Evolutionary conservation across 2,888 invertebrate genomes (phyloP).

Genomic region (Alitta virens): DNA sequence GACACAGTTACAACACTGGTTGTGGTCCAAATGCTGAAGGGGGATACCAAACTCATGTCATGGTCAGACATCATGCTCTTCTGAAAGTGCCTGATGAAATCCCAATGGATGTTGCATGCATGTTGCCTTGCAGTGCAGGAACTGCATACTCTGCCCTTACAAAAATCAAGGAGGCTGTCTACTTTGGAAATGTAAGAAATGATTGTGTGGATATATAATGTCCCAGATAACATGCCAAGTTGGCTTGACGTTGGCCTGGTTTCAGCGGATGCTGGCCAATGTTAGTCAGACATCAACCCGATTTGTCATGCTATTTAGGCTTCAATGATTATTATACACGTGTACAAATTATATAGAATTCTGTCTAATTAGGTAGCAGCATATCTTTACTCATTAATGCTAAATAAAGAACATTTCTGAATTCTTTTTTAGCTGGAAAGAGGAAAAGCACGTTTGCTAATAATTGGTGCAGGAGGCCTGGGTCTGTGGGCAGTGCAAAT

Average conservation of each 20-base stretch:
- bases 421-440: background rate
- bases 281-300: too few species aligned
- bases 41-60: background rate
- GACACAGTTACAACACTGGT: background rate
- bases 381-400: too few species aligned
- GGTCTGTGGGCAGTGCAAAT: conserved; percentile 20
- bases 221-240: too few species aligned
- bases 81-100: conserved; percentile 16
- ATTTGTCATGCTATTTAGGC: too few species aligned
- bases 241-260: too few species aligned
- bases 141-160: conserved; percentile 11
- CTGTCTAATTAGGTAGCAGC: too few species aligned
- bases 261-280: too few species aligned
- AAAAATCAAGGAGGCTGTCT: conserved; percentile 3
- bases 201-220: too few species aligned
- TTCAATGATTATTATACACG: too few species aligned
- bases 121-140: conserved; percentile 16
- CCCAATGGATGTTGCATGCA: conserved; percentile 9
- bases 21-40: background rate
- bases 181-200: background rate
- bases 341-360: too few species aligned
- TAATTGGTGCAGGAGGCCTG: conserved; percentile 18
- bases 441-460: conserved; percentile 10
- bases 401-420: too few species aligned
- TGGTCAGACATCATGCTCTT: background rate